Base-by-base conservation (phyloP, 1,140 invertebrate species). In the Bombus polaris region DNA sequence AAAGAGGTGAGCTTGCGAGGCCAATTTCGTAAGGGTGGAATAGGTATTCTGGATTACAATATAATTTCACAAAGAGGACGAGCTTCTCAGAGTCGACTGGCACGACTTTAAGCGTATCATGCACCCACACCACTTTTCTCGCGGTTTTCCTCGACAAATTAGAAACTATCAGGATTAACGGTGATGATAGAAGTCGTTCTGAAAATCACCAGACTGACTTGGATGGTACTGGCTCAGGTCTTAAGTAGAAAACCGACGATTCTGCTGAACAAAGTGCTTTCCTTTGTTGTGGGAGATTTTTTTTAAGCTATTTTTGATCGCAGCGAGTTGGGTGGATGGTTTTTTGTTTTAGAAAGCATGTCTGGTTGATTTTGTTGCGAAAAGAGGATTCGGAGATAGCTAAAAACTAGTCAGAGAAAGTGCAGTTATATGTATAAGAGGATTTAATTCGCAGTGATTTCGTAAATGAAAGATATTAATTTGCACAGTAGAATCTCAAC, bases 51-150 rank as follows among this genome's bases (percentile, higher is more conserved):
- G 37, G 57, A 76, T 68, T 87, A 72, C 70, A 84, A 44, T 44
- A 79, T 79, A 84, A 87, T 59, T 83, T 84, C 57, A 57, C 44
- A 53, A 53, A 70, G 57, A 80, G 70, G 70, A 44, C 32, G 42
- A 78, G 66, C 66, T 71, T 79, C 47, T 84, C 73, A 37, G 72
- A 53, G 70, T 83, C 76, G 53, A 47, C 62, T 77, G 74, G 10
- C 18, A 22, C 9, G n/a, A 37, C 35, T 83, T 83, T 70, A 75
- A 79, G 71, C 57, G 76, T 37, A 83, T 79, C 47, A 53, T 22
- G 5, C 47, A 53, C 47, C 18, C 71, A 75, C 18, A 35, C 57
- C 59, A 47, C 73, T 87, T 87, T 65, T 62, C 37, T 65, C 71
- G 68, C 66, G 44, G 68, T 84, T 74, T 79, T 87, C 53, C 39